These are phyloP conservation scores for Corynorhinus townsendii DNA, from an alignment of 2,113 vertebrate species.

Conservation along the genomic window DNA sequence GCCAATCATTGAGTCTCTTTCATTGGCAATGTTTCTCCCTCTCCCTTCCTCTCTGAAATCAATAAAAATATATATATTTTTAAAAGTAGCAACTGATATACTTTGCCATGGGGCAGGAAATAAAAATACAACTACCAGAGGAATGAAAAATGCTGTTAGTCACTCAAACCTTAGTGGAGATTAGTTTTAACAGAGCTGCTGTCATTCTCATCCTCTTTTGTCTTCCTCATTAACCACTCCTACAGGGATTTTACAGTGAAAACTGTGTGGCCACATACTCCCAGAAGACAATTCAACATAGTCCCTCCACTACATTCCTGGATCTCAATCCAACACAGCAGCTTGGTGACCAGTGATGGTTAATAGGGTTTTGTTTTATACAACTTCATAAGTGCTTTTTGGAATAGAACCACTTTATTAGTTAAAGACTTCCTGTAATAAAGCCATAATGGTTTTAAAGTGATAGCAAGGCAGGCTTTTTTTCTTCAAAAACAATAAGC, in stretches of 20 bases:
- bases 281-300: neutral
- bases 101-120: neutral
- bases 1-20: too few species aligned
- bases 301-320: neutral
- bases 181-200: neutral
- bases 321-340: neutral
- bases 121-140: conserved; percentile 26
- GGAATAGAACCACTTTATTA: neutral
- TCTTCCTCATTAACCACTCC: neutral
- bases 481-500: neutral
- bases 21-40: too few species aligned
- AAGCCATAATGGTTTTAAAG: neutral
- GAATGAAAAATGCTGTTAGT: conserved; percentile 28
- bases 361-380: neutral
- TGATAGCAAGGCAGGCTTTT: neutral
- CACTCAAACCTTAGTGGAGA: neutral
- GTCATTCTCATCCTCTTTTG: neutral
- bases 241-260: neutral
- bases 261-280: neutral
- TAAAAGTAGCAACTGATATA: neutral
- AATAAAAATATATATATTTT: too few species aligned
- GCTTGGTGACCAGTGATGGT: neutral
- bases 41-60: too few species aligned
- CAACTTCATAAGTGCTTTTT: neutral
- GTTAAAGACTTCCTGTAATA: neutral